phyloP scores from a whole-genome alignment of 2,797 vertebrate species.

The Allochrocebus solatus region DNA sequence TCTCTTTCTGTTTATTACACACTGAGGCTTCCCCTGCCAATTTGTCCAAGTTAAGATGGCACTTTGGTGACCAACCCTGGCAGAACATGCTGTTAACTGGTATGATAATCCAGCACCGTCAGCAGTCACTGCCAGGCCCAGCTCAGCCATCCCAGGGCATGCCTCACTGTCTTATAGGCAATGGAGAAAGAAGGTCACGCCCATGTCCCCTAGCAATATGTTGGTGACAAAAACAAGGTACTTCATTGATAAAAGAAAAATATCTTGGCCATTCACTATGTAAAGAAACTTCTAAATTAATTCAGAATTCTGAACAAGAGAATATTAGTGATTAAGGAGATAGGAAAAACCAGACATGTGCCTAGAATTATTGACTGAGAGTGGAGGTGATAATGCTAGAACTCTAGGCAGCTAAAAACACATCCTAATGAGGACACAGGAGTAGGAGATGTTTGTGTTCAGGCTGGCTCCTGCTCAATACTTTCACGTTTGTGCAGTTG shows the following conservation, averaged over 20 bases:
- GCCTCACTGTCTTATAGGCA: background rate
- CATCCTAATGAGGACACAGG: background rate
- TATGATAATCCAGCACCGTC: background rate
- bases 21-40: fast-evolving
- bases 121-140: background rate
- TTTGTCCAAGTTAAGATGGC: background rate
- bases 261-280: background rate
- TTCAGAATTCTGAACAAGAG: background rate
- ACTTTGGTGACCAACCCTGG: background rate
- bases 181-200: background rate
- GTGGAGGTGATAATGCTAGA: background rate
- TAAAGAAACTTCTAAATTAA: background rate
- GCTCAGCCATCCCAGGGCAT: background rate
- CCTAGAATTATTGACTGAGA: background rate
- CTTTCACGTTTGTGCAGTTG: background rate
- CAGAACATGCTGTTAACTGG: too few species aligned
- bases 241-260: background rate
- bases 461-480: background rate
- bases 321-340: background rate
- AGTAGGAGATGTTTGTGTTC: background rate
- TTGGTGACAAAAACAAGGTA: background rate
- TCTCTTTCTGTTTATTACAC: background rate
- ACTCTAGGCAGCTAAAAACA: background rate
- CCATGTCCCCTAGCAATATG: background rate
- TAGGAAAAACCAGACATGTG: background rate